Evolutionary conservation across 2,797 vertebrate genomes (phyloP), one percentile per base, ranked within the genome.

Genomic region (Coregonus suidteri): DNA sequence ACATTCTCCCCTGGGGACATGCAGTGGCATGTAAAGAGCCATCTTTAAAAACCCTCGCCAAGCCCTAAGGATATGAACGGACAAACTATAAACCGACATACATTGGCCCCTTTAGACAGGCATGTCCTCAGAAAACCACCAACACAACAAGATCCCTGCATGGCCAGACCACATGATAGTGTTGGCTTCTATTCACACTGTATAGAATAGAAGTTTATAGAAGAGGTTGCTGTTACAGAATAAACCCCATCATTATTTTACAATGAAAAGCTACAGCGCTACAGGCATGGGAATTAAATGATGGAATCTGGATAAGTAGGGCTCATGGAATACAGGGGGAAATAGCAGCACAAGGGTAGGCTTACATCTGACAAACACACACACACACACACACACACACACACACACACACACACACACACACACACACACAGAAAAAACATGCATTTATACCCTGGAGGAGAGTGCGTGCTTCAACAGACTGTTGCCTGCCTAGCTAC

Each of bases 1-100:
- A 69, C 16, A 37, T 59, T 74, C 31, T 34, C 71, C 67, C 79
- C 67, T 4, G 66, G 41, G 71, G 74, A 18, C 18, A 62, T 56
- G 31, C 18, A 54, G 69, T 71, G 66, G 20, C 78, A 75, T 79
- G 81, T 71, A 70, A 34, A 35, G 53, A 4, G 35, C 3, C 18
- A 41, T 54, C 34, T 75, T 54, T n/a, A 54, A 56, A 51, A 64
- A 30, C 35, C 62, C 16, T 71, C 52, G 5, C 9, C 67, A 14
- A 52, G 54, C 65, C 56, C 30, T 30, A 30, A 73, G 67, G 75
- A 64, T 41, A 53, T 16, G n/a, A 47, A 71, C 66, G 56, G 67
- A 78, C 69, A 47, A 41, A 25, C 67, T 53, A 75, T 74, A 41
- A 69, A 74, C 62, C 52, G 53, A 72, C 78, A 75, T 73, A 75